Conservation (phyloP, 2,113 vertebrate species). For the Gasterosteus aculeatus region DNA sequence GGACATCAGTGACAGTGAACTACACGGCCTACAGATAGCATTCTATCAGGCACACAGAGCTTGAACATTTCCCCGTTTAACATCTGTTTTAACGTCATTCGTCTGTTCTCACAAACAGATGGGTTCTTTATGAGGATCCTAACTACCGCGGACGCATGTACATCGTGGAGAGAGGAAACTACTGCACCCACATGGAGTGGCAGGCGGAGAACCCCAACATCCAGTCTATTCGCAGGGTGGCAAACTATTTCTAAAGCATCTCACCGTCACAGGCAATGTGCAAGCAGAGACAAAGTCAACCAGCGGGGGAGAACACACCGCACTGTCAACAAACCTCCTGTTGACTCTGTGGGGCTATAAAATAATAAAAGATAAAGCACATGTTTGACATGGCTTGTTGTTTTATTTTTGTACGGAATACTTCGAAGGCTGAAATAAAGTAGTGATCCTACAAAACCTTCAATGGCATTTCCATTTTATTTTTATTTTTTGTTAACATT, state of each 20-base stretch:
- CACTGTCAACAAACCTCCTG: conserved; percentile 15
- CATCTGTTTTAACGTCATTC: not conserved
- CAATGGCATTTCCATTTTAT: conserved; percentile 33
- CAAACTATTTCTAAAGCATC: conserved; percentile 87
- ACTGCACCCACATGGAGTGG: conserved; percentile 85
- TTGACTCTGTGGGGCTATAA: conserved; percentile 33
- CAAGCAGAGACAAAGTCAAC: conserved; percentile 9
- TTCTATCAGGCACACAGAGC: not conserved
- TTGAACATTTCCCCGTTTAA: not conserved
- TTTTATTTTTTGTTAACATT: not conserved
- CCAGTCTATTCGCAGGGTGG: conserved; percentile 89
- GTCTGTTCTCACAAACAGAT: conserved; percentile 74
- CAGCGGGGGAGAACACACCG: not conserved
- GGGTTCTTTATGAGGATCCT: conserved; percentile 93
- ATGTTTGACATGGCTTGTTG: conserved; percentile 46
- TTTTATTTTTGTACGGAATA: conserved; percentile 67
- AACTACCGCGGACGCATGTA: conserved; percentile 93
- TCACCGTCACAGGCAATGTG: conserved; percentile 9
- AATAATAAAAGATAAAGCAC: conserved; percentile 67
- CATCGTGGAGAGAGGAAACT: conserved; percentile 89
- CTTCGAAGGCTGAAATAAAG: conserved; percentile 65
- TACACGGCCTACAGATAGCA: not conserved
- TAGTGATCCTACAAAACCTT: conserved; percentile 42
- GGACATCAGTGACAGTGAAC: not conserved
- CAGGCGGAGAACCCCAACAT: conserved; percentile 86